Evolutionary conservation across 2,113 vertebrate genomes (phyloP).

Genomic region (Python bivittatus): DNA sequence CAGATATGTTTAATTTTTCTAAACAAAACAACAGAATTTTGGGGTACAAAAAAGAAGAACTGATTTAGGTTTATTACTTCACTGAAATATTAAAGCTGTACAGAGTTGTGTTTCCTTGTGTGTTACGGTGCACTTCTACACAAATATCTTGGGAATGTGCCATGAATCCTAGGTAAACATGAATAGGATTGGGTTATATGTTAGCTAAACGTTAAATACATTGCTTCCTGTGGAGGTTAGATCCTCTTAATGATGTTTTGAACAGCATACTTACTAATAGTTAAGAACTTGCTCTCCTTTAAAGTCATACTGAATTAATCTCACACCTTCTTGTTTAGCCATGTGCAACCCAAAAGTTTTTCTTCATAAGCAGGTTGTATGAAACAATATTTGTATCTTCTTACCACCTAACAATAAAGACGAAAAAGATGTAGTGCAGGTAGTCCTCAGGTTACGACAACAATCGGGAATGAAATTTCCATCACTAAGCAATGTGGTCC

Average conservation of each 20-base stretch:
- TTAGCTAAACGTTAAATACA: conserved; percentile 55
- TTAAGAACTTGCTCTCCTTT: conserved; percentile 37
- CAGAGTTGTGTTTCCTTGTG: not conserved
- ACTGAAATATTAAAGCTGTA: conserved; percentile 44
- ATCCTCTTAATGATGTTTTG: conserved; percentile 58
- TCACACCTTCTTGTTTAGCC: conserved; percentile 15
- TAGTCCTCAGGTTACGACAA: not conserved
- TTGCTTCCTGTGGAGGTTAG: conserved; percentile 68
- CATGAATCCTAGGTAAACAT: conserved; percentile 26
- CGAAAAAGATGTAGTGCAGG: not conserved
- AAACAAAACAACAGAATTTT: conserved; percentile 43
- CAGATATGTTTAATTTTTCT: not conserved
- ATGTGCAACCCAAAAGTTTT: not conserved
- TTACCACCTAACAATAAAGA: not conserved
- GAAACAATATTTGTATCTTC: not conserved
- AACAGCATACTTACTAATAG: conserved; percentile 53
- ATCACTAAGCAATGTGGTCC: not conserved
- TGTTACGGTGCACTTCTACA: not conserved
- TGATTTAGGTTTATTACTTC: conserved; percentile 55
- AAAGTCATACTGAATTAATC: not conserved
- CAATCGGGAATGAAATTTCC: not conserved
- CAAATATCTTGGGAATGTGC: not conserved
- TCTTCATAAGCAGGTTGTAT: conserved; percentile 21
- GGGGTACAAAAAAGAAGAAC: conserved; percentile 55
- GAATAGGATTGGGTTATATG: not conserved